Conservation (phyloP, 2,113 vertebrate genomes). For the Rhinolophus ferrumequinum region DNA sequence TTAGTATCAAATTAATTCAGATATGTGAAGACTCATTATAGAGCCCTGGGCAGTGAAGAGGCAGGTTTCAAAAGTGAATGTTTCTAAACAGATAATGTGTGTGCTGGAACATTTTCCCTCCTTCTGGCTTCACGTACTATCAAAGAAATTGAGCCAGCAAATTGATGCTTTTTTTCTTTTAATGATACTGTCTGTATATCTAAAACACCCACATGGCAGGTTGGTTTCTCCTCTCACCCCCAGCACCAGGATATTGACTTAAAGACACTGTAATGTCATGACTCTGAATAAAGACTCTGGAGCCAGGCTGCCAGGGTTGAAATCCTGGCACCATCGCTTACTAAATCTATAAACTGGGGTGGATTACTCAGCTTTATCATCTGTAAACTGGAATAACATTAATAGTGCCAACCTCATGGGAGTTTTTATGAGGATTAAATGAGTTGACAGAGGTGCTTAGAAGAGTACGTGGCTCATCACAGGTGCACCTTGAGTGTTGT, state of each 20-base stretch:
- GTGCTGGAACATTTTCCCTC: background rate
- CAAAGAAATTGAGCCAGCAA: background rate
- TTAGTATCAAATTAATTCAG: background rate
- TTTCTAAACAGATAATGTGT: background rate
- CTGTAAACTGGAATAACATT: background rate
- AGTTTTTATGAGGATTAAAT: background rate
- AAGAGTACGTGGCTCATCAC: background rate
- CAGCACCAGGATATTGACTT: background rate
- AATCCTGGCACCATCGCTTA: background rate
- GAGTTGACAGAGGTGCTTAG: background rate
- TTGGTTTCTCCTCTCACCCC: background rate
- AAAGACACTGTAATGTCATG: no score
- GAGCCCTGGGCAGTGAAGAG: background rate
- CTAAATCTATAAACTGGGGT: no score
- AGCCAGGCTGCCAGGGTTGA: background rate
- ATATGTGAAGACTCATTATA: background rate
- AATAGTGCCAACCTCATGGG: background rate
- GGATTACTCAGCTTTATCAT: background rate
- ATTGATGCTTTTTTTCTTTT: background rate
- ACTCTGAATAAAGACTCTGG: background rate
- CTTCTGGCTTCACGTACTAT: background rate
- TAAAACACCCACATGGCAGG: background rate
- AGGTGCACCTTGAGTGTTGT: no score
- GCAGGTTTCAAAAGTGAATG: background rate
- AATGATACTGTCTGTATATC: background rate